Evolutionary conservation across 1,140 invertebrate genomes (phyloP), one percentile per base, ranked within the genome.

Genomic region (Thereuonema tuberculata): DNA sequence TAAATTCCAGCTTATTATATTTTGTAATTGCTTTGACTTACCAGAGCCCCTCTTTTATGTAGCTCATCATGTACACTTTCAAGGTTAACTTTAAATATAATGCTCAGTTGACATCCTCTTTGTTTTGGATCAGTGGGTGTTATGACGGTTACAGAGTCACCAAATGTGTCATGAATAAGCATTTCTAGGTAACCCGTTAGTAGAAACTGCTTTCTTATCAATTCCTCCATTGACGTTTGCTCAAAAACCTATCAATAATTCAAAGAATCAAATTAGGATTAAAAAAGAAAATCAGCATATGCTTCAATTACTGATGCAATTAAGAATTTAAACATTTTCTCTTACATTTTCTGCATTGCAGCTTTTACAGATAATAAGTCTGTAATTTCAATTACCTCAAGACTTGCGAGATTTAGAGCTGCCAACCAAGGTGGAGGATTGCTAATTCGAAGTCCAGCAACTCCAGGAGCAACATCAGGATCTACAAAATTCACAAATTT

Each of bases 111-210:
- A 56, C 74, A 74, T 0, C 80, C 80, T 58, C 80, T 63, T 64
- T 78, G 68, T n/a, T 67, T 63, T 1, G 76, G 74, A 65, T 80
- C 72, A 27, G 66, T 63, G 2, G 80, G 81, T 1, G 79, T 82
- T 1, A 82, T 72, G 26, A 80, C 76, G 15, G 73, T 67, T 12
- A 77, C 66, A 1, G 52, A 23, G 20, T 60, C 23, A 17, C 61
- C 56, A 12, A 66, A 61, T 47, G 58, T 48, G 9, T 65, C 61
- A n/a, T 67, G 56, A 1, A 79, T 62, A 17, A 80, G 70, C 25
- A 67, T 64, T 65, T 82, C 80, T 28, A 81, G 61, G 64, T 82
- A 82, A 0, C 75, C 80, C 1, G 80, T 82, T n/a, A 82, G 64
- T 21, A 80, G 66, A 57, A 67, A 68, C 20, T 80, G 80, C 63